These are phyloP conservation scores for Rhinichthys osculus DNA, from an alignment of 2,797 vertebrate genomes.

Conservation along the genomic window DNA sequence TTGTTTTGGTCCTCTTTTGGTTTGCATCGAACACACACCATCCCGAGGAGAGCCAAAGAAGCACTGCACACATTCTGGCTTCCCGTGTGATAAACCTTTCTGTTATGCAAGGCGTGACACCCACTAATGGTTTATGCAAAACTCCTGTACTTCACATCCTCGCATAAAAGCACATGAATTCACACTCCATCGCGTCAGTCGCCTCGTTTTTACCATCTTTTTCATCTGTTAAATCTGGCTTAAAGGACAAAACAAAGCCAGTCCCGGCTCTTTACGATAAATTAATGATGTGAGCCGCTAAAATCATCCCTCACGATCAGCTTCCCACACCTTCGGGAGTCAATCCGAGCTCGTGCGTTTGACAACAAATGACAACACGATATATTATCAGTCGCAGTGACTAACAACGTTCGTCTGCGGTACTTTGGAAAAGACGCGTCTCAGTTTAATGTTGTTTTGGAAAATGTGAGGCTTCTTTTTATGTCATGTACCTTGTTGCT, in stretches of 20 bases:
- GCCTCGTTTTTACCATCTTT: neutral
- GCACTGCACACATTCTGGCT: neutral
- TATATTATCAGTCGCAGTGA: neutral
- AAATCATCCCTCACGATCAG: neutral
- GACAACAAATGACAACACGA: neutral
- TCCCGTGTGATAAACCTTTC: neutral
- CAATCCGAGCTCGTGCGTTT: neutral
- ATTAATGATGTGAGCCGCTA: neutral
- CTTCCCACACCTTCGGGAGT: neutral
- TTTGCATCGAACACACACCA: neutral
- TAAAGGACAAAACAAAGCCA: conserved; percentile 14
- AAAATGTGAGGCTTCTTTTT: neutral
- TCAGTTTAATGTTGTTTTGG: conserved; percentile 5
- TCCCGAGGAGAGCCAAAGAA: neutral
- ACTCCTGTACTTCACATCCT: neutral
- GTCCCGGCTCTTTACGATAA: neutral
- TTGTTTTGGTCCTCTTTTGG: neutral
- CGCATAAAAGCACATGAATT: neutral
- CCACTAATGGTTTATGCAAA: conserved; percentile 25
- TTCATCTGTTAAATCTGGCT: conserved; percentile 13
- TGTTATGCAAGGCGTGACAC: neutral
- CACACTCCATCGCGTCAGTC: neutral
- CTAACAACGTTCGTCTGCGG: neutral
- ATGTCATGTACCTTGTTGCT: neutral
- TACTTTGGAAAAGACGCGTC: neutral